These are phyloP conservation scores for Prolemur simus DNA, from an alignment of 2,113 vertebrate genomes.

Conservation along the genomic window DNA sequence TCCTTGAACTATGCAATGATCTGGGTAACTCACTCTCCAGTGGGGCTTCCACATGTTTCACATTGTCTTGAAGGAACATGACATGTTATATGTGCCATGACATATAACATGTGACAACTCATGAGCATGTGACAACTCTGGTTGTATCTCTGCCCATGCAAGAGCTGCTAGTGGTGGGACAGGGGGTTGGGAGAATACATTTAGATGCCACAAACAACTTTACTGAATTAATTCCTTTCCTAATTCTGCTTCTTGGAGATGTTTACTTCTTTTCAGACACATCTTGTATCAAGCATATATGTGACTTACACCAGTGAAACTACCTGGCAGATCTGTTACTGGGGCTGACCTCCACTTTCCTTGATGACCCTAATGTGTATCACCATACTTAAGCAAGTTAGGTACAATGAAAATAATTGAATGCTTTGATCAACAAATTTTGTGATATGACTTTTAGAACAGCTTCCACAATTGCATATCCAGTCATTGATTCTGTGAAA, in stretches of 20 bases:
- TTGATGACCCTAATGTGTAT: neutral
- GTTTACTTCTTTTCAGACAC: neutral
- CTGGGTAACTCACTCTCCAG: neutral
- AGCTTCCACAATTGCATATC: neutral
- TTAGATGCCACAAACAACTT: neutral
- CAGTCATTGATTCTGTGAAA: neutral
- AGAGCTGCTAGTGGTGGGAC: neutral
- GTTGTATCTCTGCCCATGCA: neutral
- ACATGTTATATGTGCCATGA: too few species aligned
- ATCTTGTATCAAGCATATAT: neutral
- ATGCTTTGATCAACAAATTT: neutral
- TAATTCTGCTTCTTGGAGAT: neutral
- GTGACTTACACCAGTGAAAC: neutral
- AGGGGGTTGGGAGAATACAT: rapidly evolving
- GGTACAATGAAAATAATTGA: neutral
- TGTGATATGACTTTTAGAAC: neutral
- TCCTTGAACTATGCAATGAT: neutral
- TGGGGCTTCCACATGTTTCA: rapidly evolving
- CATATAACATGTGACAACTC: rapidly evolving
- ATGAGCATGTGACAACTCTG: rapidly evolving
- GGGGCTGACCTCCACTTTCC: neutral
- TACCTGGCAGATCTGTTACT: too few species aligned
- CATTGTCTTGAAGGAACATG: rapidly evolving
- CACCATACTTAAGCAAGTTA: neutral
- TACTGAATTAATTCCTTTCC: neutral